phyloP scores from a whole-genome alignment of 2,113 vertebrate species.

The Lagopus leucura region DNA sequence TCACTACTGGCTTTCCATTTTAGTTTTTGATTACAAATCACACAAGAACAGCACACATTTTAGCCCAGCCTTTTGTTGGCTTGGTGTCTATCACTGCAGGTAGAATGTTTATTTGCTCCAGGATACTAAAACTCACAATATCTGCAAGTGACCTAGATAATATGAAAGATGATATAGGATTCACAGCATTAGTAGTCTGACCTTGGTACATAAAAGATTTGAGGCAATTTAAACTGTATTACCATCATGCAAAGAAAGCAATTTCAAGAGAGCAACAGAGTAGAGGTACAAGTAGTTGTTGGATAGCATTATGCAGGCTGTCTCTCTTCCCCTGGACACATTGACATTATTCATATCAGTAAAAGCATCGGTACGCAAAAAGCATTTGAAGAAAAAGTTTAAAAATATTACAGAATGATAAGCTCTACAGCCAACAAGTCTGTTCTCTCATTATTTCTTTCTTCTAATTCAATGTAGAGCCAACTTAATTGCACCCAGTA shows the following conservation, averaged over 20 bases:
- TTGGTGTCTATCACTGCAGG: not conserved
- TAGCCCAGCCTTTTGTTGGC: not conserved
- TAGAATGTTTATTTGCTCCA: not conserved
- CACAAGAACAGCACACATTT: not conserved
- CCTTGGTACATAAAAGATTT: not conserved
- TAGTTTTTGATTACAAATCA: not conserved
- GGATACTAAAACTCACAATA: not conserved
- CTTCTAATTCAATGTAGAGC: not conserved
- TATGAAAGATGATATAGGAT: not conserved
- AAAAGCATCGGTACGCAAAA: not conserved
- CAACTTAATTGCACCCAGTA: conserved; percentile 15
- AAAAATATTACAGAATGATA: not conserved
- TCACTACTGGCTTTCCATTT: not conserved
- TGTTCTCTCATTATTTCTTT: not conserved
- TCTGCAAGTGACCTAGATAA: not conserved
- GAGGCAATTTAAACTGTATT: not conserved
- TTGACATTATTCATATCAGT: not conserved
- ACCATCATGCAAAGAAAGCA: not conserved
- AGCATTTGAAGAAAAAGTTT: conserved; percentile 29
- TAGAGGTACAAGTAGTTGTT: not conserved
- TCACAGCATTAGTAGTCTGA: not conserved
- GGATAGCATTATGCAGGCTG: not conserved
- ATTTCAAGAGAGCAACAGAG: not conserved
- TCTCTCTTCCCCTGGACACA: not conserved
- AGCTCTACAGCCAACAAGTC: not conserved